These are phyloP conservation scores for Myiotriccus ornatus DNA, from an alignment of 2,797 vertebrate genomes.

Conservation along the genomic window DNA sequence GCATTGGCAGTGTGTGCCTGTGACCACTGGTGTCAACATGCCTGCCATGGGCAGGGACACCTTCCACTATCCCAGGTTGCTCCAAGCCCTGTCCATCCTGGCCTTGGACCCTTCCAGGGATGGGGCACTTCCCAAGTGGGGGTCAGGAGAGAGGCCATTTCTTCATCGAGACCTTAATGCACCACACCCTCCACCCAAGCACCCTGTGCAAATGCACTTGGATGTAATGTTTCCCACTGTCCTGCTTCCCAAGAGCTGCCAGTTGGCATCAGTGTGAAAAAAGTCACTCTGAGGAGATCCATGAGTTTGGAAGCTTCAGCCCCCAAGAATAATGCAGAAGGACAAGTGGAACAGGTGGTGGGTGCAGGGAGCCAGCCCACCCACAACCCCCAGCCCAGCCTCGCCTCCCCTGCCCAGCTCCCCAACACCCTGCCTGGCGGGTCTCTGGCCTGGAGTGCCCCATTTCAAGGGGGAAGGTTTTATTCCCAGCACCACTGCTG, in stretches of 20 bases:
- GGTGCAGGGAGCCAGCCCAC: background rate
- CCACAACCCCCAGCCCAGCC: background rate
- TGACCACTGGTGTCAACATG: background rate
- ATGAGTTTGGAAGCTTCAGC: background rate
- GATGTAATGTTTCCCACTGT: background rate
- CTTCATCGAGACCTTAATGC: background rate
- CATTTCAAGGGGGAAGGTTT: background rate
- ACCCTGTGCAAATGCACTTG: background rate
- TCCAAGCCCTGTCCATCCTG: background rate
- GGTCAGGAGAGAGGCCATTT: rapidly evolving
- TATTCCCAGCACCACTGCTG: background rate
- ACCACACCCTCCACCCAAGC: rapidly evolving
- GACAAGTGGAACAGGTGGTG: background rate
- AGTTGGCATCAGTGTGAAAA: background rate
- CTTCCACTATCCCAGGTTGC: too few relatives aligned
- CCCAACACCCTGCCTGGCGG: rapidly evolving
- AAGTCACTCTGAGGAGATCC: background rate
- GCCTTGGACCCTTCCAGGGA: background rate
- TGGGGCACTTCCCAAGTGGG: background rate
- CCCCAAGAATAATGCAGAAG: rapidly evolving
- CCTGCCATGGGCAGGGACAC: background rate
- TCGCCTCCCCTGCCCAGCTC: rapidly evolving
- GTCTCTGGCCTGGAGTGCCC: background rate
- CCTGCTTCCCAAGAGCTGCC: background rate
- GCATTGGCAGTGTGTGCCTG: background rate